These are phyloP conservation scores for Propithecus coquereli DNA, from an alignment of 2,113 vertebrate genomes.

Conservation along the genomic window DNA sequence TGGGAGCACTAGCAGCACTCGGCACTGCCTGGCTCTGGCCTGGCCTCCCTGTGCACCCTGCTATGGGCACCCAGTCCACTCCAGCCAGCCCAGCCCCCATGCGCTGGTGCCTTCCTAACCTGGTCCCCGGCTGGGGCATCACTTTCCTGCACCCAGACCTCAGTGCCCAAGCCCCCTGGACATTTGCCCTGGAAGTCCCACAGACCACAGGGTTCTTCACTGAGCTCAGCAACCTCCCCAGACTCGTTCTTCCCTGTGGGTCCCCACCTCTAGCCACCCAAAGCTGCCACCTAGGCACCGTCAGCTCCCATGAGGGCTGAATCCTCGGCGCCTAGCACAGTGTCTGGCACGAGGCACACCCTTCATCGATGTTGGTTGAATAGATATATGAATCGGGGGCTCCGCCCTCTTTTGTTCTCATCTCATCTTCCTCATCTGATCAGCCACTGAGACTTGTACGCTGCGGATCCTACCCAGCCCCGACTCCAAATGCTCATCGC, in stretches of 20 bases:
- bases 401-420: neutral
- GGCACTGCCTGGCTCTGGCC: neutral
- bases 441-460: neutral
- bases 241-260: neutral
- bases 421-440: neutral
- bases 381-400: neutral
- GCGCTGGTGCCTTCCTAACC: neutral
- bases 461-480: neutral
- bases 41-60: neutral
- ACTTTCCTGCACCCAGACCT: neutral
- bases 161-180: neutral
- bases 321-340: neutral
- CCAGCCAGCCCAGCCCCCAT: neutral
- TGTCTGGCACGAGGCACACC: neutral
- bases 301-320: neutral
- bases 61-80: neutral
- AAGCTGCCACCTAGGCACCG: neutral
- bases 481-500: fast-evolving
- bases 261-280: neutral
- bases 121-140: neutral
- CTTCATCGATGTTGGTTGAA: neutral
- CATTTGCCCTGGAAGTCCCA: neutral
- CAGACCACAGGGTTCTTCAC: neutral
- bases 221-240: neutral
- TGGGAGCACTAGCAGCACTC: neutral